Conservation (phyloP, 2,888 invertebrate genomes). For the Plemyria rubiginata region DNA sequence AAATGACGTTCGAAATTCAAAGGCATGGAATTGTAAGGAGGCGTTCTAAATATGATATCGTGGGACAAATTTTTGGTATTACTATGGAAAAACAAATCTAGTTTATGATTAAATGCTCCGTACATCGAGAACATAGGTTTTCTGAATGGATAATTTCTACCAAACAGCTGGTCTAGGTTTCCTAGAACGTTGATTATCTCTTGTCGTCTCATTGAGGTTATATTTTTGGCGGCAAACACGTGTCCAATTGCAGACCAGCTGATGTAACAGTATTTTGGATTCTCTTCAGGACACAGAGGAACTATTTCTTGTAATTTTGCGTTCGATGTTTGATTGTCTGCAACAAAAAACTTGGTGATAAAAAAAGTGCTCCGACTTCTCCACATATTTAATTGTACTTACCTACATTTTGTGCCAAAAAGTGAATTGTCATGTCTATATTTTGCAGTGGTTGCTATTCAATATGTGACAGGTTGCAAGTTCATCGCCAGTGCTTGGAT, state of each 20-base stretch:
- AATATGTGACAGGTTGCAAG: too few relatives aligned
- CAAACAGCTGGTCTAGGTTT: constrained; percentile 89
- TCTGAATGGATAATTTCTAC: constrained; percentile 82
- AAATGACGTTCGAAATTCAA: constrained; percentile 69
- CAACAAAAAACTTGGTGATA: constrained; percentile 17
- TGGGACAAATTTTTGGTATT: constrained; percentile 72
- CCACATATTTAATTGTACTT: too few relatives aligned
- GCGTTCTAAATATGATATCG: constrained; percentile 55
- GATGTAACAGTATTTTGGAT: constrained; percentile 83
- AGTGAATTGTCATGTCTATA: too few relatives aligned
- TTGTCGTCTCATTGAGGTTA: constrained; percentile 83
- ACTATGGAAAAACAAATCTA: constrained; percentile 88
- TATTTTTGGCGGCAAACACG: constrained; percentile 86
- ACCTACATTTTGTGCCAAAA: too few relatives aligned
- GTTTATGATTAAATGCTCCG: constrained; percentile 87
- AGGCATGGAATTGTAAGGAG: constrained; percentile 69
- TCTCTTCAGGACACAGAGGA: constrained; percentile 85
- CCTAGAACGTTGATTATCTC: constrained; percentile 89
- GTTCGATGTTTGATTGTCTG: constrained; percentile 47
- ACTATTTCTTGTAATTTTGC: constrained; percentile 72
- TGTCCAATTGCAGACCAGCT: constrained; percentile 89
- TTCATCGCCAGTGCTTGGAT: too few relatives aligned
- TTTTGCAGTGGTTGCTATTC: too few relatives aligned
- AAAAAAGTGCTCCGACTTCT: too few relatives aligned
- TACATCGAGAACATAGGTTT: constrained; percentile 89